Base-by-base conservation (phyloP, 1,140 invertebrate genomes). In the Megathymus violae region DNA sequence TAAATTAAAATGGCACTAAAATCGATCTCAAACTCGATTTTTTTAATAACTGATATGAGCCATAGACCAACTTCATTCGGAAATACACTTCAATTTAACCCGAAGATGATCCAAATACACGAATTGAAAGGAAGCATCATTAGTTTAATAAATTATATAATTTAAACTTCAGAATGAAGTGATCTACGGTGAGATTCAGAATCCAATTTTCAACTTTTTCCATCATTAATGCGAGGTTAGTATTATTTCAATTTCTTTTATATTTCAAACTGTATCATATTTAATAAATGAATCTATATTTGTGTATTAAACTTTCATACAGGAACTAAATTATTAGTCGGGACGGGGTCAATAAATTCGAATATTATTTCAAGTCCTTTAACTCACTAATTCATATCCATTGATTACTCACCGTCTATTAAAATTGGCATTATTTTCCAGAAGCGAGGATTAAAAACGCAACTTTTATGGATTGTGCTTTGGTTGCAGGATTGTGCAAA, bases 371-470 rank as follows among this genome's bases (percentile, higher is more conserved):
- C 9, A 31, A 7, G 27, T 31, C 34, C 19, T 16, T 40, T 0
- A 56, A 56, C 51, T 56, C 43, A 56, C 38, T 43, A 41, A 15
- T 13, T 31, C 38, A 25, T 43, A 56, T 56, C 51, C 50, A 11
- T 25, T 56, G 51, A 56, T 25, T 15, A 56, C 40, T 62, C 34
- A 46, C 60, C 62, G 48, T 69, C 67, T 68, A 77, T 82, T 85
- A 89, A 89, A 88, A 89, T 89, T 89, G 85, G 87, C 87, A 89
- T 88, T 89, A 56, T 89, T 89, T 89, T 89, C 85, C 85, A 73
- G 67, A 89, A 89, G 85, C 82, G 71, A 85, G 78, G 81, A 79
- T 74, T 64, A 81, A 81, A 80, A 85, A 82, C 81, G 79, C 76
- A 79, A 89, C 78, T 70, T 81, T 86, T 71, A 82, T 72, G 84